Percentiles rank a stretch among this genome's conserved stretches.
phyloP scores from a whole-genome alignment of 2,888 invertebrate genomes.

The Malachius bipustulatus region DNA sequence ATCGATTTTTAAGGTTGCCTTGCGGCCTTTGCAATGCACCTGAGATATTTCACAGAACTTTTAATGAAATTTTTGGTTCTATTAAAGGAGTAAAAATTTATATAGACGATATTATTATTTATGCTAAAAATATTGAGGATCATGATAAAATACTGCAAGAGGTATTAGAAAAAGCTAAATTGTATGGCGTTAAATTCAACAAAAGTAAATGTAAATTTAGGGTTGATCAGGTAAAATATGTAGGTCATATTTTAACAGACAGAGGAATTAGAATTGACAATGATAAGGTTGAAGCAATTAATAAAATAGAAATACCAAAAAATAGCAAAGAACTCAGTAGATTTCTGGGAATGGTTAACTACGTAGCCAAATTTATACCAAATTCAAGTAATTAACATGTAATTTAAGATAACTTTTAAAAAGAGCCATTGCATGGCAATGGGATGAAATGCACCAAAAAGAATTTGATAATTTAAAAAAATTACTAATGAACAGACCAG shows the following conservation, averaged over 20 bases:
- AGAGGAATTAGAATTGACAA: constrained; percentile 2
- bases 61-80: neutral
- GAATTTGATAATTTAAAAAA: constrained; percentile 12
- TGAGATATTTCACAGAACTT: neutral
- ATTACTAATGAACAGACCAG: constrained; percentile 10
- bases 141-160: neutral
- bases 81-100: neutral
- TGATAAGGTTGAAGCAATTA: constrained; percentile 2
- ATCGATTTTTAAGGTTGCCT: neutral
- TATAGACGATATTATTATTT: constrained; percentile 1
- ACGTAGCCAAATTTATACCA: constrained; percentile 11
- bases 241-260: neutral
- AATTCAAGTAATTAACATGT: constrained; percentile 11
- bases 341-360: constrained; percentile 10
- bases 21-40: neutral
- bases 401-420: constrained; percentile 7
- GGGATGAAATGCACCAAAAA: constrained; percentile 10
- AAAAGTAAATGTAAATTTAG: constrained; percentile 5
- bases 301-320: constrained; percentile 4
- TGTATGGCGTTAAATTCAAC: too few species aligned
- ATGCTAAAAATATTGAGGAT: neutral
- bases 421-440: constrained; percentile 10
- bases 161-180: too few species aligned
- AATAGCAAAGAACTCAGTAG: neutral
- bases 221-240: neutral